Evolutionary conservation across 2,113 vertebrate species (phyloP).

Genomic region (Polypterus bichir): DNA sequence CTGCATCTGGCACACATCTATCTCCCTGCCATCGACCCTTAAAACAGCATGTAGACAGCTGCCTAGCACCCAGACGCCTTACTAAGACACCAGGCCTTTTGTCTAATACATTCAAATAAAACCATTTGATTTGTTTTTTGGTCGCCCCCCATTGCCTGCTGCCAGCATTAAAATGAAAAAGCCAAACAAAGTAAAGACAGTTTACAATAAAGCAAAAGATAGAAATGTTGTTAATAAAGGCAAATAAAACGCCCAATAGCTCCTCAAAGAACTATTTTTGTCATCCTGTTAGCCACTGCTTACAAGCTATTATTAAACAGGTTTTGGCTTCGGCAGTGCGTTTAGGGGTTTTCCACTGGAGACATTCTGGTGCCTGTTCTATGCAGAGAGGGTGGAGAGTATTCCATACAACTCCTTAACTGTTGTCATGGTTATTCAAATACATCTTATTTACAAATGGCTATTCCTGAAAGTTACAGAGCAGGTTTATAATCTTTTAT

Average conservation of each 20-base stretch:
- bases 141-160: conserved; percentile 33
- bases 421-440: conserved; percentile 62
- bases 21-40: conserved; percentile 57
- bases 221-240: no score
- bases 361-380: conserved; percentile 48
- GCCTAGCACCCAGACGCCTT: conserved; percentile 33
- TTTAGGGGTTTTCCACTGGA: conserved; percentile 46
- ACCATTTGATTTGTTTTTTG: conserved; percentile 42
- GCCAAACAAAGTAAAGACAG: background rate
- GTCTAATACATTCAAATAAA: conserved; percentile 43
- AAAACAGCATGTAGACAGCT: conserved; percentile 46
- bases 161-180: conserved; percentile 24
- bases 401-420: conserved; percentile 54
- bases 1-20: conserved; percentile 64
- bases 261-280: conserved; percentile 23
- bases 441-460: conserved; percentile 14
- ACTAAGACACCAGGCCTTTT: conserved; percentile 45
- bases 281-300: conserved; percentile 28
- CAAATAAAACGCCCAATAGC: background rate
- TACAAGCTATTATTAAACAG: conserved; percentile 36
- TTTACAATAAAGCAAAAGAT: no score
- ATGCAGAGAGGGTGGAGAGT: conserved; percentile 45
- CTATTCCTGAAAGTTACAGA: no score
- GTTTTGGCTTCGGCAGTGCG: conserved; percentile 44
- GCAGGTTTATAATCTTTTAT: no score